A percentile compares a stretch with the other conserved stretches of the same genome.
Conservation (phyloP, 2,888 invertebrate genomes). For the Vandiemenella viatica region DNA sequence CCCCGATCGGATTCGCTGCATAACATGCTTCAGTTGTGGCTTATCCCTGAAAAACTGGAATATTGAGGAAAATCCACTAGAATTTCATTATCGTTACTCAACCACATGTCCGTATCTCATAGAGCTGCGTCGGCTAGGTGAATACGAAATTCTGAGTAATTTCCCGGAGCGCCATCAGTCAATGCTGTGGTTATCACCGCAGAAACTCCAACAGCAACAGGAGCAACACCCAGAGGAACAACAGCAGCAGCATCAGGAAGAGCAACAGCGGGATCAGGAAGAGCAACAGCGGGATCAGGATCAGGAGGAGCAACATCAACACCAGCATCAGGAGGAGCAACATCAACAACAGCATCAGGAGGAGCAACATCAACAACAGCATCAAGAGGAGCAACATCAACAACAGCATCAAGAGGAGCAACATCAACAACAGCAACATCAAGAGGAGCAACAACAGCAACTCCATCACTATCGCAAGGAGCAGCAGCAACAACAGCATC, state of each 20-base stretch:
- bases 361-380: neutral
- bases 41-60: no score
- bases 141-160: no score
- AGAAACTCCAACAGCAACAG: neutral
- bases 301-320: neutral
- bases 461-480: no score
- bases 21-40: no score
- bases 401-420: neutral
- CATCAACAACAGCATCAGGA: neutral
- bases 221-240: neutral
- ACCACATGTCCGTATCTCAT: no score
- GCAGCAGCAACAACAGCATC: no score
- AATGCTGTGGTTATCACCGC: neutral
- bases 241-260: neutral
- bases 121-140: no score
- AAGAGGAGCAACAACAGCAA: neutral
- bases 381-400: neutral
- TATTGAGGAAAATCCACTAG: no score
- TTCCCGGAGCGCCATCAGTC: neutral
- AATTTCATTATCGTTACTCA: no score
- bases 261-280: neutral
- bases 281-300: neutral
- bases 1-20: no score
- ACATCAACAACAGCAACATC: neutral
- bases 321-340: neutral